Conservation (phyloP, 2,888 invertebrate genomes). For the Pharmacophagus antenor region DNA sequence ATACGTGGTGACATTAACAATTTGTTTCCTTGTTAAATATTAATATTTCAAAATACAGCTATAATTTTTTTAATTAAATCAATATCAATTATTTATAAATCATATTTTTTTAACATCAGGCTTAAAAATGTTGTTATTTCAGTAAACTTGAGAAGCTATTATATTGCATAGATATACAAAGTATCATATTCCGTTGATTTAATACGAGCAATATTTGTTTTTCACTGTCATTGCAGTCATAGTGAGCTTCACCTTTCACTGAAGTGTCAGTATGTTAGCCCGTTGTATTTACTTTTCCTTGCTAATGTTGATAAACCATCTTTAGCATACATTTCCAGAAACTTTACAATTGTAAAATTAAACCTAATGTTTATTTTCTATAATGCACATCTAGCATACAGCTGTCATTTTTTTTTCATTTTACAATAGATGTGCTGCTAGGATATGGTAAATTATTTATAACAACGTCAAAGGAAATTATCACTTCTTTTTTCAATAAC, state of each 20-base stretch:
- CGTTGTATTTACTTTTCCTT: constrained; percentile 24
- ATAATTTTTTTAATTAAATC: not conserved
- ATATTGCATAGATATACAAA: constrained; percentile 15
- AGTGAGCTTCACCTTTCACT: constrained; percentile 27
- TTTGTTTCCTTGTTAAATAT: constrained; percentile 6
- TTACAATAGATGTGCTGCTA: not conserved
- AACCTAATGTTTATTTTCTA: not conserved
- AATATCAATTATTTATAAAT: not conserved
- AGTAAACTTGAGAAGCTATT: constrained; percentile 6
- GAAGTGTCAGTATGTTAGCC: constrained; percentile 20
- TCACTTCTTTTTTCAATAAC: not conserved
- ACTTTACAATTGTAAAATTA: not conserved
- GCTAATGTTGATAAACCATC: constrained; percentile 26
- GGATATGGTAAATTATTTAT: not conserved
- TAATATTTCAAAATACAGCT: not conserved
- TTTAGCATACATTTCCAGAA: not conserved
- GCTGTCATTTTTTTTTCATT: not conserved
- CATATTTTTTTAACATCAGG: not conserved
- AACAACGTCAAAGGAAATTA: not conserved
- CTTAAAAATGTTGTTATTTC: constrained; percentile 10
- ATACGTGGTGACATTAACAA: not conserved
- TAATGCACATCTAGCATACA: not conserved
- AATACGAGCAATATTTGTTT: constrained; percentile 19
- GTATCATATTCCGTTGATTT: constrained; percentile 10
- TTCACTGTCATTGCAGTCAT: constrained; percentile 26